Conservation (phyloP, 2,797 vertebrate genomes). For the Chaetodon trifasciatus region DNA sequence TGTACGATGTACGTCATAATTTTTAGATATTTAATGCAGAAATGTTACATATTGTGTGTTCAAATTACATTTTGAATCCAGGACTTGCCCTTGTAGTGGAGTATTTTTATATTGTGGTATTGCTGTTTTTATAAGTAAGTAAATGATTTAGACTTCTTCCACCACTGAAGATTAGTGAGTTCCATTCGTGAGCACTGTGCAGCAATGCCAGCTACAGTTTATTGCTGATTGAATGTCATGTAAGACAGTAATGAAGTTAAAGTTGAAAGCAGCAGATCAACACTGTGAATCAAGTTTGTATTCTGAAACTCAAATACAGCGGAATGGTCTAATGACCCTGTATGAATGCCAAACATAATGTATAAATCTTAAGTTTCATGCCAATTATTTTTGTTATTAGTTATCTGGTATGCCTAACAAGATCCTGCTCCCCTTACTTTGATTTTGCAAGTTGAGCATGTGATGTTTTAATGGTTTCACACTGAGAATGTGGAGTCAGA, state of each 20-base stretch:
- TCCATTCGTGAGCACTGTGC: background rate
- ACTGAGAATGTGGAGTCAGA: conserved; percentile 28
- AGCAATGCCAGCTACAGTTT: background rate
- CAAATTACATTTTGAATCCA: background rate
- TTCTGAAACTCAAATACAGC: background rate
- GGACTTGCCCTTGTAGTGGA: background rate
- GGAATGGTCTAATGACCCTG: background rate
- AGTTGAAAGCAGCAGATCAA: background rate
- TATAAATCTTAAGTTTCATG: background rate
- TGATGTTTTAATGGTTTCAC: conserved; percentile 36
- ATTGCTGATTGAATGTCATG: background rate
- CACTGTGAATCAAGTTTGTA: background rate
- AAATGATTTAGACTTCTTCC: background rate
- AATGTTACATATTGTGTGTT: no score
- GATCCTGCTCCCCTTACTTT: conserved; percentile 8
- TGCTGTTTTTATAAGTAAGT: no score
- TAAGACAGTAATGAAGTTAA: background rate
- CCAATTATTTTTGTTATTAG: background rate
- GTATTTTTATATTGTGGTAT: background rate
- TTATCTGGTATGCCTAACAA: background rate
- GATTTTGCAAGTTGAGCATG: conserved; percentile 22
- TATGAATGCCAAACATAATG: background rate
- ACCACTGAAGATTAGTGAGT: background rate
- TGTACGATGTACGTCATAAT: no score
- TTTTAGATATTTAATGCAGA: no score